Base-by-base conservation (phyloP, 1,140 invertebrate species). In the Drosophila tsacasi region DNA sequence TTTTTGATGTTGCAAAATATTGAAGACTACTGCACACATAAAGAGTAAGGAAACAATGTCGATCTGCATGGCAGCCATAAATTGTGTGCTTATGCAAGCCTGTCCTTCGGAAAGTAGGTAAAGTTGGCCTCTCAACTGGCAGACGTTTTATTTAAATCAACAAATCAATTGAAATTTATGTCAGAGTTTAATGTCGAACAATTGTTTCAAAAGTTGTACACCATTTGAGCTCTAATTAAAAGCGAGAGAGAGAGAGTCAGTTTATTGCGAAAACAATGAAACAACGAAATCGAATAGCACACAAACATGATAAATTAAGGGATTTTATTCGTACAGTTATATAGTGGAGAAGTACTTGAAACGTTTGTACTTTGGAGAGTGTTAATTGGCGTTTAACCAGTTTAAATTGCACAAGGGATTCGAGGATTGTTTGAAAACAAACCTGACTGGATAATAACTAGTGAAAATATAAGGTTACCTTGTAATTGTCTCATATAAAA, bases 1-100 rank as follows among this genome's bases (percentile, higher is more conserved):
- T 57, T 83, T 83, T 83, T 83, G 76, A 83, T 83, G 81, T 83
- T 79, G 61, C 64, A 68, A 68, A 71, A 71, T 68, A 68, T 71
- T 68, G 67, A 68, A 67, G 63, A 67, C 67, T 52, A 66, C 27
- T 54, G 61, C 61, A 10, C 5, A 64, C 27, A 64, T 8, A 42
- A 25, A 32, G 32, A 66, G 37, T 52, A 37, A 44, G 64, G 64
- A 55, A 69, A 71, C 67, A 71, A 71, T 71, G 67, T 71, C 67
- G 64, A 71, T 65, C 60, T 35, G 47, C 37, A 46, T 54, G 64
- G 62, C 47, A 66, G 39, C 64, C 49, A 71, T 68, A 71, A 55
- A 71, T 71, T 68, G 49, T 71, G 30, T 39, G 64, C 32, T 71
- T 69, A 68, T 44, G 32, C 15, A 55, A 23, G 39, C 8, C 64